These are phyloP conservation scores for Pararge aegeria DNA, from an alignment of 1,140 invertebrate species.

Conservation along the genomic window DNA sequence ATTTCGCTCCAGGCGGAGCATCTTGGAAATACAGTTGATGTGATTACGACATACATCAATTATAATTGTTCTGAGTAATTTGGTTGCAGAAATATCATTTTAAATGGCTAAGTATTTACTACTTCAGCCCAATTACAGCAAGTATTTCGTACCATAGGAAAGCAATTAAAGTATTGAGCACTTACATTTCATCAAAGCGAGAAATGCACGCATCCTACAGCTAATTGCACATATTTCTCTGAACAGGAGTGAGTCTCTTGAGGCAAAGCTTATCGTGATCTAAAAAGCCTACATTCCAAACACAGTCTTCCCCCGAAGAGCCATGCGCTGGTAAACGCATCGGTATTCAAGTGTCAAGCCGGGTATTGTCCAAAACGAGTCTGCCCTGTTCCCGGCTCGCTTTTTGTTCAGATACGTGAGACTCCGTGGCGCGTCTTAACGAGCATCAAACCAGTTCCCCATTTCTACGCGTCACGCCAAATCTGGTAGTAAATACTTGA, in stretches of 20 bases:
- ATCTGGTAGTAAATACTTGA: constrained; percentile 67
- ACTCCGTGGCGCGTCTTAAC: constrained; percentile 70
- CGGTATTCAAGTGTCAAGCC: constrained; percentile 66
- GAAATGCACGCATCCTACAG: not conserved
- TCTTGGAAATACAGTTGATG: not conserved
- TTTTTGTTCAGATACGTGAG: constrained; percentile 74
- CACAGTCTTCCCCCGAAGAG: constrained; percentile 33
- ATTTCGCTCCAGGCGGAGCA: constrained; percentile 3
- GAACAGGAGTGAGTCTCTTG: not conserved
- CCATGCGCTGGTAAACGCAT: constrained; percentile 55
- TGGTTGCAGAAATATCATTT: not conserved
- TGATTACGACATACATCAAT: not conserved
- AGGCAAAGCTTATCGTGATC: constrained; percentile 23
- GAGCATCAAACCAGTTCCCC: constrained; percentile 72
- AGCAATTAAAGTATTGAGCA: not conserved
- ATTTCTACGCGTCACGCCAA: constrained; percentile 68
- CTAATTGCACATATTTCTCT: not conserved
- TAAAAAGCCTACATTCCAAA: constrained; percentile 37
- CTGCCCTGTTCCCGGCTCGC: constrained; percentile 49
- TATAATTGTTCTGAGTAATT: not conserved
- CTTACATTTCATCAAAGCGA: not conserved
- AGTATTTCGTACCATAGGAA: not conserved
- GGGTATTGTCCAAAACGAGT: constrained; percentile 72
- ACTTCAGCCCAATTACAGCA: not conserved
- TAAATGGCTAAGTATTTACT: not conserved